Evolutionary conservation across 2,797 vertebrate species (phyloP), one percentile per base, ranked within the genome.

Genomic region (Sebastes dallii): DNA sequence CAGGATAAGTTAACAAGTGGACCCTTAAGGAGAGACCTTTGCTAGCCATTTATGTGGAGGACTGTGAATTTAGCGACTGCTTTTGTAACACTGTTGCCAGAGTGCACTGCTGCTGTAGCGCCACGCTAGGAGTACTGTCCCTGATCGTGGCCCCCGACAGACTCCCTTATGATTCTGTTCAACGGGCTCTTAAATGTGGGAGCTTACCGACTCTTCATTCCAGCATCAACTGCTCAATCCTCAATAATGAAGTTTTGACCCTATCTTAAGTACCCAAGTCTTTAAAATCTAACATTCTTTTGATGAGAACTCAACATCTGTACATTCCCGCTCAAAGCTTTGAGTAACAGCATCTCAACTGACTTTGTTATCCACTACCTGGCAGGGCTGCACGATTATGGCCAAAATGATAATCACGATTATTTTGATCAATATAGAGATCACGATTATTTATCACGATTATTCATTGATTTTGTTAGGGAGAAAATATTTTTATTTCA

Each of bases 71-170:
- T 76, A 82, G 83, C 70, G 76, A 68, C 80, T 70, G 86, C 72
- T 86, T 91, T 88, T 84, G 73, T 85, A 83, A 91, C 78, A 82
- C 74, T 82, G 90, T 86, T 86, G 60, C 77, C 82, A 82, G 84
- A 88, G 81, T 86, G 78, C 82, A 76, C 76, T 82, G 88, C 91
- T 91, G 90, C 87, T 91, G 71, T 77, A 64, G 75, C 79, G 84
- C 74, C 69, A 71, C 64, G 77, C 22, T 24, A 36, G 70, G 87
- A 87, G 80, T 29, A 4, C 61, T 84, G 68, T 74, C 55, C 55
- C 22, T 70, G 58, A 66, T 68, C 60, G 52, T 83, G 87, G 66
- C 77, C 36, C n/a, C n/a, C 1, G 30, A 83, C 70, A 36, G 73
- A 78, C 80, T 77, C 46, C 2, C 6, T 39, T 55, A 65, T 72